These are phyloP conservation scores for Hypsopygia costalis DNA, from an alignment of 2,888 invertebrate species.

Conservation along the genomic window DNA sequence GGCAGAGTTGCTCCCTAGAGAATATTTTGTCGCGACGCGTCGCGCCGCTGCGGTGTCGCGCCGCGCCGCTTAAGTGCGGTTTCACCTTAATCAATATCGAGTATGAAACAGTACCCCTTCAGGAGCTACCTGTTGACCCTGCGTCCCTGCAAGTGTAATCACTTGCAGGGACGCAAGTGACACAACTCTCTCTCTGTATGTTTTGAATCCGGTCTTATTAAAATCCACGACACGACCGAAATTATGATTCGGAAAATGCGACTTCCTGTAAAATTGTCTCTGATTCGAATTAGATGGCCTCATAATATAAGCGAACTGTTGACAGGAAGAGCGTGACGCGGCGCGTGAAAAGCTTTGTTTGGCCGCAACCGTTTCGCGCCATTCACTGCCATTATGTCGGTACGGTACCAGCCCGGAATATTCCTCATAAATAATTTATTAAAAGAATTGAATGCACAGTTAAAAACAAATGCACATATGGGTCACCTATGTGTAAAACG, in stretches of 20 bases:
- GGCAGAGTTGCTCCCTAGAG: too few relatives aligned
- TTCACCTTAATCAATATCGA: too few relatives aligned
- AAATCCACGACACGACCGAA: too few relatives aligned
- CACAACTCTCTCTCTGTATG: too few relatives aligned
- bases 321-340: constrained; percentile 51
- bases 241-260: too few relatives aligned
- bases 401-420: constrained; percentile 9
- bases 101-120: too few relatives aligned
- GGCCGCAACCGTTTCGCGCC: constrained; percentile 49
- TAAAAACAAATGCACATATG: neutral
- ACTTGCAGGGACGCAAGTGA: constrained; percentile 25
- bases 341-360: constrained; percentile 59
- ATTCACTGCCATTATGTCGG: constrained; percentile 48
- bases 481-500: neutral
- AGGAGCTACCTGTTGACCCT: too few relatives aligned
- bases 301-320: constrained; percentile 39
- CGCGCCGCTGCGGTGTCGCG: too few relatives aligned
- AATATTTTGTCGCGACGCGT: too few relatives aligned
- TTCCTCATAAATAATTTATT: constrained; percentile 21
- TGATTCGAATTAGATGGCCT: constrained; percentile 51
- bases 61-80: too few relatives aligned
- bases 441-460: constrained; percentile 14
- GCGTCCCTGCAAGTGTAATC: neutral
- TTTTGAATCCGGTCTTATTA: too few relatives aligned
- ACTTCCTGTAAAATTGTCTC: neutral